phyloP scores from a whole-genome alignment of 2,797 vertebrate species.

The Lacerta agilis region DNA sequence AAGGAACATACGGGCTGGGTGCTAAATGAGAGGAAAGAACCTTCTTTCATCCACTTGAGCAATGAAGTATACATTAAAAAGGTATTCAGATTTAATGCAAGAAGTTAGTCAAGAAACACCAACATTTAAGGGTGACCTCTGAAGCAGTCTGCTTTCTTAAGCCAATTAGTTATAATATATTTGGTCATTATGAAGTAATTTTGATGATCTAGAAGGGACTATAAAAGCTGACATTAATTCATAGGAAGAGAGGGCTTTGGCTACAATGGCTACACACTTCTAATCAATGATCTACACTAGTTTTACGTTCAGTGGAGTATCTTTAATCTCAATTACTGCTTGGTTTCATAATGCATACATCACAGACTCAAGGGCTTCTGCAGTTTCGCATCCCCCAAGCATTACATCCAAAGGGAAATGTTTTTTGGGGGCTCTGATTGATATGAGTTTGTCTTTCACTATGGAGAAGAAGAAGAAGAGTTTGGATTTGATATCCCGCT shows the following conservation, averaged over 20 bases:
- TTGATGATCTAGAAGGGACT: neutral
- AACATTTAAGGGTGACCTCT: neutral
- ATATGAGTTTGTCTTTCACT: neutral
- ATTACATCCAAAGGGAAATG: too few relatives aligned
- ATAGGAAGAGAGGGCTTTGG: neutral
- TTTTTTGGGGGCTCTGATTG: neutral
- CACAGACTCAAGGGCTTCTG: neutral
- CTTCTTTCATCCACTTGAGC: neutral
- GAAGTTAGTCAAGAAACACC: neutral
- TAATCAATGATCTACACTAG: slow-evolving; percentile 2
- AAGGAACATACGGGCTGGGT: too few relatives aligned
- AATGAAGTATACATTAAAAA: neutral
- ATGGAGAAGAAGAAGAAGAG: too few relatives aligned
- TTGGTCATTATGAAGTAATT: slow-evolving; percentile 25
- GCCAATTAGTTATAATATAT: slow-evolving; percentile 13
- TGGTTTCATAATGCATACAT: neutral
- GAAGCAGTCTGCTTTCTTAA: neutral
- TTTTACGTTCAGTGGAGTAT: neutral
- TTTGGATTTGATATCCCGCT: too few relatives aligned
- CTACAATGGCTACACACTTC: neutral
- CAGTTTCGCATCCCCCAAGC: neutral
- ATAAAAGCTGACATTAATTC: slow-evolving; percentile 12
- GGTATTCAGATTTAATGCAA: neutral
- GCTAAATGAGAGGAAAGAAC: neutral
- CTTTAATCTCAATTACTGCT: slow-evolving; percentile 3